Evolutionary conservation across 1,140 invertebrate genomes (phyloP), one percentile per base, ranked within the genome.

Genomic region (Triops longicaudatus): DNA sequence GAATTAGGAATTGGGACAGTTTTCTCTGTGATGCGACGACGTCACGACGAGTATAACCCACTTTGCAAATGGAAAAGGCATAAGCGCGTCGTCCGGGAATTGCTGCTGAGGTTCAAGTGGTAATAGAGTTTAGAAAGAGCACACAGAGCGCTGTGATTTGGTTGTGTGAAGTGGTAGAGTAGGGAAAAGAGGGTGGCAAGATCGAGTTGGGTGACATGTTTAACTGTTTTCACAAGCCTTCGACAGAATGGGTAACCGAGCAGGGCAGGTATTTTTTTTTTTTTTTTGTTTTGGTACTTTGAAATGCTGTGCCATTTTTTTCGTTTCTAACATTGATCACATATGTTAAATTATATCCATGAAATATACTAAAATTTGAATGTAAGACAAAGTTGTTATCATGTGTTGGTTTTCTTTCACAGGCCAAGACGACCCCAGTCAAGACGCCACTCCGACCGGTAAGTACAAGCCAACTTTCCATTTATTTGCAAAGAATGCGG

Each of bases 391-490:
- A n/a, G n/a, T n/a, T n/a, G n/a, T 37, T 37, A 37, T 7, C 31
- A 7, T 37, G 31, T 37, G 31, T 37, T 37, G 2, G 14, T 28
- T 75, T 44, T 31, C 43, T 77, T 76, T 5, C 75, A 78, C 75
- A 78, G 78, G 78, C 74, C 11, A 78, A 78, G 42, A 72, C 78
- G 71, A 78, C 78, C 26, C 78, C 78, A 31, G 74, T 78, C 72
- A 78, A 78, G 75, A 73, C 78, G 27, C 78, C 78, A 28, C 72
- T 78, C 31, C 74, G 78, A 26, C 78, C 78, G n/a, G 78, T 78
- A 73, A 76, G 77, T 41, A 44, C 22, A 6, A n/a, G 50, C 17
- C 14, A 63, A 63, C 22, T 63, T 63, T n/a, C 22, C 22, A 14
- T 63, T 63, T 63, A 17, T 63, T 63, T 22, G 22, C 14, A 63